Evolutionary conservation across 2,113 vertebrate species (phyloP).

Genomic region (Eonycteris spelaea): DNA sequence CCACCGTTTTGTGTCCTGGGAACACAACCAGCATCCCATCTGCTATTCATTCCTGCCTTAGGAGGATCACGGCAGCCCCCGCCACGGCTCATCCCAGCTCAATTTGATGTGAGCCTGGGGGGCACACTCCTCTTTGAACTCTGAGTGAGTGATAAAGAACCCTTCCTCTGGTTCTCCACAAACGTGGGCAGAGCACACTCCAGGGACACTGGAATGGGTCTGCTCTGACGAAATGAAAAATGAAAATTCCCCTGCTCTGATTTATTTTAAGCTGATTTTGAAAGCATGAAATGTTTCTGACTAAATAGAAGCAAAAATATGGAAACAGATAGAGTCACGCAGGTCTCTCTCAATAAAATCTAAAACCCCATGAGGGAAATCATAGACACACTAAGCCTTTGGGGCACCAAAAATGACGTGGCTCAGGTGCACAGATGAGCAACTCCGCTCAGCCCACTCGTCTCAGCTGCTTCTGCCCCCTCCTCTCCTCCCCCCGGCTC

Average conservation of each 20-base stretch:
- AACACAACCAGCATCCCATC: not conserved
- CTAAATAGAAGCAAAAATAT: slow-evolving; percentile 45
- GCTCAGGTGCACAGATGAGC: slow-evolving; percentile 23
- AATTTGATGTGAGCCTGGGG: not conserved
- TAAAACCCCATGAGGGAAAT: slow-evolving; percentile 24
- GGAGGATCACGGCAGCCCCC: not conserved
- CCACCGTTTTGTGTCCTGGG: not conserved
- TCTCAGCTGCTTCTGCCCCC: not conserved
- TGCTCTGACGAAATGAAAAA: slow-evolving; percentile 30
- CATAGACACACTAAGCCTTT: not conserved
- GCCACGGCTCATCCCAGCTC: not conserved
- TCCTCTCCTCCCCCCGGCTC: not conserved
- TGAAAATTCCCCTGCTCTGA: slow-evolving; percentile 9
- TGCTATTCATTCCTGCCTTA: not conserved
- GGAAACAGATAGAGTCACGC: not conserved
- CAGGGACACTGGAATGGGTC: slow-evolving; percentile 3
- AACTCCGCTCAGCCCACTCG: not conserved
- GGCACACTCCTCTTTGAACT: not conserved
- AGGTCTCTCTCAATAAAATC: slow-evolving; percentile 37
- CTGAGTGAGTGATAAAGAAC: not conserved
- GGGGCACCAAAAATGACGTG: slow-evolving; percentile 14
- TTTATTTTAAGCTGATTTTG: slow-evolving; percentile 43
- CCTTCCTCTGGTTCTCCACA: not conserved
- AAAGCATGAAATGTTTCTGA: slow-evolving; percentile 65
- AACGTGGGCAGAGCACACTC: not conserved